Base-by-base conservation (phyloP, 2,888 invertebrate genomes). In the Spicauda simplicius region DNA sequence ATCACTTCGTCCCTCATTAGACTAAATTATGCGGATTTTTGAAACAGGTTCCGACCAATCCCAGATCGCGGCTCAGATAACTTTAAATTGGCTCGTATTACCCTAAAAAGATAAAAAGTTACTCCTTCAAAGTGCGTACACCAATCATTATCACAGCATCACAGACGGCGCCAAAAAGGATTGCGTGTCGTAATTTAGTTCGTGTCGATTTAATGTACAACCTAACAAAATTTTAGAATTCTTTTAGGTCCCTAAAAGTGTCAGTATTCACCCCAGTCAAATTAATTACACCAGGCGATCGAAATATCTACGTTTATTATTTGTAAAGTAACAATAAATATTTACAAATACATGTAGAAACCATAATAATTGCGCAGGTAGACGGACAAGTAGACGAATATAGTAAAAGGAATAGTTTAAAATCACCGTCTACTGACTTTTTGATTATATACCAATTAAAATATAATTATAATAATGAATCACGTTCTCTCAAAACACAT, bases 21-120 rank as follows among this genome's bases (percentile, higher is more conserved):
- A 64, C 60, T 72, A 68, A 70, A 68, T 68, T 69, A 71, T 72
- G 69, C 70, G 56, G 68, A 63, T 59, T 61, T 63, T 20, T 48
- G 50, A 30, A 55, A 50, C 16, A n/a, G 10, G 45, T 48, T 64
- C 19, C 25, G 16, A 10, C 25, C 30, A 30, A 55, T 57, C 64
- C 19, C 55, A 48, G 64, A 64, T 64, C 37, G 57, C 57, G 52
- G 57, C 16, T 52, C 12, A 57, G 57, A 57, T 64, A 64, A 52
- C n/a, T 52, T 64, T 64, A 64, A 64, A 64, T 57, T 37, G 64
- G 37, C 11, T 50, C 18, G 20, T 20, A 50, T 52, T 64, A 33
- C 52, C 52, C 37, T 48, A 45, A 64, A 64, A 64, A 50, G 30
- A 50, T 14, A 64, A 52, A 58, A 52, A 50, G 16, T 16, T 11